These are phyloP conservation scores for Tragelaphus imberbis DNA, from an alignment of 2,113 vertebrate species.

Conservation along the genomic window DNA sequence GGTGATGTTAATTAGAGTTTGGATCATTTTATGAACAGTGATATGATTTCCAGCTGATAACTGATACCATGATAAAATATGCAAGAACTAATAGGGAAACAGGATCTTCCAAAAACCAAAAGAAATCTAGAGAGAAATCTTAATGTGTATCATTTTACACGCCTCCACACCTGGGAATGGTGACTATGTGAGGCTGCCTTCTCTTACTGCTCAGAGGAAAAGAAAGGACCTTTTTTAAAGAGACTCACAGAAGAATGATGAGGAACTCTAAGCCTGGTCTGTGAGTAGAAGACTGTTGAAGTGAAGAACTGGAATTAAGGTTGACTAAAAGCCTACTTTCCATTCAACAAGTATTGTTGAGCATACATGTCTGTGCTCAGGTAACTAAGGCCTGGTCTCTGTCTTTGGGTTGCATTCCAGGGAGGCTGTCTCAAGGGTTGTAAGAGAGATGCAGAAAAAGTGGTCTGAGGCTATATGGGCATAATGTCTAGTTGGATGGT, in stretches of 20 bases:
- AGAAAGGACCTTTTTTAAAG: neutral
- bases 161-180: neutral
- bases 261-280: neutral
- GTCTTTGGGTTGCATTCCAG: neutral
- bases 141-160: neutral
- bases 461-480: neutral
- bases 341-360: neutral
- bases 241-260: neutral
- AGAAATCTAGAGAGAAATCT: neutral
- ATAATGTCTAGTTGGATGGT: neutral
- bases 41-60: neutral
- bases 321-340: neutral
- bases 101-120: neutral
- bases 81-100: neutral
- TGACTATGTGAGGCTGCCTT: neutral
- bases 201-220: neutral
- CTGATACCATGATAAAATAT: neutral
- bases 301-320: neutral
- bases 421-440: neutral
- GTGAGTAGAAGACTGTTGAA: neutral
- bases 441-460: neutral
- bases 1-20: neutral
- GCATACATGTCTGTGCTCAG: rapidly evolving
- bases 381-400: neutral
- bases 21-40: neutral